phyloP scores from a whole-genome alignment of 2,113 vertebrate species.

The Chunga burmeisteri region DNA sequence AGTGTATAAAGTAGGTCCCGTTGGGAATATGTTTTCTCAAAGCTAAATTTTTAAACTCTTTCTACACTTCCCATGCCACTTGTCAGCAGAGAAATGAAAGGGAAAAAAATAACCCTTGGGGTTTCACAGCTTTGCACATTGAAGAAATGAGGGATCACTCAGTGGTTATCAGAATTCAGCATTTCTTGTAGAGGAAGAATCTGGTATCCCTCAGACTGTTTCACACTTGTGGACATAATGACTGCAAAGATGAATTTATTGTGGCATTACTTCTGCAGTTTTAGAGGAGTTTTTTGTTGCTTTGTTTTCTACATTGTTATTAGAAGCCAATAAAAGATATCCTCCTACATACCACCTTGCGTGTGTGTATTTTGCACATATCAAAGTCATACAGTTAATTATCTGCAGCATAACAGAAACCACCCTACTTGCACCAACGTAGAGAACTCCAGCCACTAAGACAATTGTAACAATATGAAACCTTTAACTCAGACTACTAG shows the following conservation, averaged over 20 bases:
- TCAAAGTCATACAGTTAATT: not conserved
- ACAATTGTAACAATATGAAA: not conserved
- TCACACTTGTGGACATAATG: constrained; percentile 7
- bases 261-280: not conserved
- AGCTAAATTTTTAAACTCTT: constrained; percentile 59
- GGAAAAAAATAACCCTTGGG: constrained; percentile 62
- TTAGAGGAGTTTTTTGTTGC: not conserved
- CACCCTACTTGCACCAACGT: not conserved
- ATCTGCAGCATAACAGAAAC: not conserved
- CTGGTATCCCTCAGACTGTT: constrained; percentile 20
- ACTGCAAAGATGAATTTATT: not conserved
- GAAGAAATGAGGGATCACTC: constrained; percentile 61
- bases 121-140: constrained; percentile 67
- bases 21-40: constrained; percentile 55
- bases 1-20: constrained; percentile 17
- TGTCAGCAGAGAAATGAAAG: constrained; percentile 68
- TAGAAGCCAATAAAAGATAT: not conserved
- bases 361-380: not conserved
- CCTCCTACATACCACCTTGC: not conserved
- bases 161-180: constrained; percentile 54
- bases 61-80: constrained; percentile 59
- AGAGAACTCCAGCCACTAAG: not conserved
- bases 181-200: constrained; percentile 45
- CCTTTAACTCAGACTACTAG: constrained; percentile 9
- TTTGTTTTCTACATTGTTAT: not conserved